Evolutionary conservation across 1,140 invertebrate species (phyloP), one percentile per base, ranked within the genome.

Genomic region (Nasonia longicornis): DNA sequence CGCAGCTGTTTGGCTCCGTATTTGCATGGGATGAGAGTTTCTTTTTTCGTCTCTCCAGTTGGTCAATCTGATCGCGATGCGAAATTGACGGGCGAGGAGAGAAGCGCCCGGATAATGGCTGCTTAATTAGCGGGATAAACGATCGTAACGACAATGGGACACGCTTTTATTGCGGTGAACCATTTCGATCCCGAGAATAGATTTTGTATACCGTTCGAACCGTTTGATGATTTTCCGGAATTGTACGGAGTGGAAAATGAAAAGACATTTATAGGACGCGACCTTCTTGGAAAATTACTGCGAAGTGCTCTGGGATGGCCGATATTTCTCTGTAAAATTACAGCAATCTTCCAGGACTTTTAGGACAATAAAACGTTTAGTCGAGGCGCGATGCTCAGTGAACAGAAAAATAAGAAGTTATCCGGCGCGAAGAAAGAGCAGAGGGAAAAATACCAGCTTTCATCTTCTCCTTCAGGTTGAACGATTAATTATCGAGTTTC

Each of bases 401-500:
- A 75, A 35, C 29, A 64, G 22, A 74, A 74, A 74, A 75, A 73
- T 26, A 2, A 29, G 29, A 64, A 75, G n/a, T 58, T 75, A 73
- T 71, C 16, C n/a, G 71, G 14, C 3, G 1, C 70, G 12, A 73
- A 26, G 42, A 75, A 63, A 63, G 20, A 75, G 31, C 31, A 35
- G 42, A 73, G 20, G 2, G n/a, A 67, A 73, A 63, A 38, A 58
- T 6, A 4, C n/a, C 10, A 52, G 22, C 42, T 75, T 63, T 63
- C 38, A 31, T 64, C 52, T 48, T 22, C 12, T 26, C 38, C 42
- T 73, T 11, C 42, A 48, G 12, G 2, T 48, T 52, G 8, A 16
- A n/a, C 48, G 79, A 74, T 80, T 80, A 80, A 80, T 80, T 80
- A 80, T 48, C 70, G 14, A 80, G 58, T 80, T 80, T 74, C 67